These are phyloP conservation scores for Sterrhoptilus dennistouni DNA, from an alignment of 2,113 vertebrate genomes.

Conservation along the genomic window DNA sequence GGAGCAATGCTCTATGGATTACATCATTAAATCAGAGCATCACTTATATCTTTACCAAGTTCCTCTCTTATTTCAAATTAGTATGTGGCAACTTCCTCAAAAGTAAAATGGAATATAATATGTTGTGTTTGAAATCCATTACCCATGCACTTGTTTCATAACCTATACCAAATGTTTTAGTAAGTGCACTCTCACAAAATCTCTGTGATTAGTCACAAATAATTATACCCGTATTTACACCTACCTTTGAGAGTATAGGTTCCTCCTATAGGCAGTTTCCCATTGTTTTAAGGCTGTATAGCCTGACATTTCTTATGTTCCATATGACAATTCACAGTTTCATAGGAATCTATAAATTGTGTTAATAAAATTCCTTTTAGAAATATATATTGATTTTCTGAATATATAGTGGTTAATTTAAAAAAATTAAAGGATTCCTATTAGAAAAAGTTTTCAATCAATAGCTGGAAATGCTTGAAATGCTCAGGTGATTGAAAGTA, in stretches of 20 bases:
- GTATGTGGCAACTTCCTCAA: neutral
- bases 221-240: slow-evolving; percentile 21
- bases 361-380: neutral
- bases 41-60: neutral
- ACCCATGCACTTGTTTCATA: neutral
- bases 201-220: neutral
- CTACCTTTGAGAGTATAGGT: neutral
- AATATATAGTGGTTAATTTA: neutral
- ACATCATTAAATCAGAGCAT: neutral
- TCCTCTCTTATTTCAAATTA: neutral
- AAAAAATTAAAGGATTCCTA: neutral
- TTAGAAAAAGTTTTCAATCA: neutral
- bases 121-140: neutral
- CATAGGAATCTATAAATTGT: neutral
- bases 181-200: neutral
- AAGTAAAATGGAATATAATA: neutral
- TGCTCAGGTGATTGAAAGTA: neutral
- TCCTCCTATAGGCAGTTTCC: neutral
- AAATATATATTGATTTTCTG: neutral
- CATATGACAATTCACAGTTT: neutral
- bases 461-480: neutral
- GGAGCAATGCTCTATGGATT: neutral
- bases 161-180: neutral
- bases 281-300: neutral
- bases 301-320: neutral